These are phyloP conservation scores for Sesamia nonagrioides DNA, from an alignment of 1,140 invertebrate species.

Conservation along the genomic window DNA sequence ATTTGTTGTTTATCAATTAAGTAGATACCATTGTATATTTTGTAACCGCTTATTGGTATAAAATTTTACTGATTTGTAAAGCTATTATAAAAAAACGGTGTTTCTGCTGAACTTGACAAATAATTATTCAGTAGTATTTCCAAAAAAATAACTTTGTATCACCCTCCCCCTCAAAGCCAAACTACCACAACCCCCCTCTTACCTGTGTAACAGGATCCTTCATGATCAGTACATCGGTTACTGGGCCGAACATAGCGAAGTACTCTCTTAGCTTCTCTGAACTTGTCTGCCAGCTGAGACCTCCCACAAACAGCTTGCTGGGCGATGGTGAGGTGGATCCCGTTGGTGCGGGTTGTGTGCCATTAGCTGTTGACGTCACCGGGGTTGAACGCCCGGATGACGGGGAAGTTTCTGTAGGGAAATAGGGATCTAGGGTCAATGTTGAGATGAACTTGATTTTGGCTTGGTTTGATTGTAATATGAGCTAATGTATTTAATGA, in stretches of 20 bases:
- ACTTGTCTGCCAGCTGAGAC: conserved; percentile 96
- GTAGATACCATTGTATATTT: no score
- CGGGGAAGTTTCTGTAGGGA: conserved; percentile 75
- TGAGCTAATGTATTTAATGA: no score
- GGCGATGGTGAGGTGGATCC: conserved; percentile 92
- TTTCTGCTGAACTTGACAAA: not conserved
- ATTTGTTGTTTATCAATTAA: no score
- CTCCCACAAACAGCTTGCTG: conserved; percentile 96
- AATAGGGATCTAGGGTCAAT: conserved; percentile 36
- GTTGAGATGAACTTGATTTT: conserved; percentile 2
- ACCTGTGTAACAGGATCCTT: conserved; percentile 98
- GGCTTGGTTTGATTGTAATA: not conserved
- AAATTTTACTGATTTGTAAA: no score
- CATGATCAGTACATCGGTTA: conserved; percentile 97
- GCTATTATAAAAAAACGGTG: not conserved
- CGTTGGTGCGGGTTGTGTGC: conserved; percentile 66
- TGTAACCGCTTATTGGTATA: no score
- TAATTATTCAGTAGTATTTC: no score
- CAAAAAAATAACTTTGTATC: not conserved
- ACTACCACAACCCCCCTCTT: conserved; percentile 50
- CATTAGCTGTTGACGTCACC: conserved; percentile 84
- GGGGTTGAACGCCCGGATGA: conserved; percentile 93
- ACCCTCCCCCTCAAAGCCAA: not conserved
- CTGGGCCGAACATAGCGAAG: conserved; percentile 96
- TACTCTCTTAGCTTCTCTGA: conserved; percentile 96